Conservation (phyloP, 2,113 vertebrate species). For the Nesospiza acunhae region DNA sequence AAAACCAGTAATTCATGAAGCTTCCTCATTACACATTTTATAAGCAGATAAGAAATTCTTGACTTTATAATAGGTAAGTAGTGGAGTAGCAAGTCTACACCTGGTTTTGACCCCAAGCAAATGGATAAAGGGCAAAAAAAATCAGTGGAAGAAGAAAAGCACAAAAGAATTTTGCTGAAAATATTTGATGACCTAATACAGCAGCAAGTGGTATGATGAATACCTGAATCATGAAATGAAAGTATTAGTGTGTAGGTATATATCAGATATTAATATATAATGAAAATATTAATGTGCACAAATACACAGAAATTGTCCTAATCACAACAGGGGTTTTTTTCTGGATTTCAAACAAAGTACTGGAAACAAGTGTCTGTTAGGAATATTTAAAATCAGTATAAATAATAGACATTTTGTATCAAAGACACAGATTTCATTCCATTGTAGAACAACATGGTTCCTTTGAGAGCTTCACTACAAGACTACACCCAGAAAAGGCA, state of each 20-base stretch:
- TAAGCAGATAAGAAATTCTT: not conserved
- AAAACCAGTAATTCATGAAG: not conserved
- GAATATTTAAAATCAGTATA: not conserved
- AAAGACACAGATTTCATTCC: not conserved
- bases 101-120: not conserved
- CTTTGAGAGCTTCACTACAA: not conserved
- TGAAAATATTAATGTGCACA: not conserved
- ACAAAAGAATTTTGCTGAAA: not conserved
- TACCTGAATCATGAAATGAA: not conserved
- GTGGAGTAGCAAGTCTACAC: not conserved
- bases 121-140: not conserved
- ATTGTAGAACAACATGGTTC: not conserved
- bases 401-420: not conserved
- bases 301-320: not conserved
- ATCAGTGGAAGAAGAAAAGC: not conserved
- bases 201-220: not conserved
- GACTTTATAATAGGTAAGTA: not conserved
- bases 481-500: not conserved
- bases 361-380: not conserved
- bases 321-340: not conserved
- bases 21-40: not conserved
- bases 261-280: not conserved
- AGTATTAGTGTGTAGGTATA: not conserved
- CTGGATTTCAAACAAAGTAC: not conserved
- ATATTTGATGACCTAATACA: not conserved